A percentile compares a stretch with the other conserved stretches of the same genome.
These are phyloP conservation scores for Heliconius nattereri DNA, from an alignment of 1,140 invertebrate genomes.

Conservation along the genomic window DNA sequence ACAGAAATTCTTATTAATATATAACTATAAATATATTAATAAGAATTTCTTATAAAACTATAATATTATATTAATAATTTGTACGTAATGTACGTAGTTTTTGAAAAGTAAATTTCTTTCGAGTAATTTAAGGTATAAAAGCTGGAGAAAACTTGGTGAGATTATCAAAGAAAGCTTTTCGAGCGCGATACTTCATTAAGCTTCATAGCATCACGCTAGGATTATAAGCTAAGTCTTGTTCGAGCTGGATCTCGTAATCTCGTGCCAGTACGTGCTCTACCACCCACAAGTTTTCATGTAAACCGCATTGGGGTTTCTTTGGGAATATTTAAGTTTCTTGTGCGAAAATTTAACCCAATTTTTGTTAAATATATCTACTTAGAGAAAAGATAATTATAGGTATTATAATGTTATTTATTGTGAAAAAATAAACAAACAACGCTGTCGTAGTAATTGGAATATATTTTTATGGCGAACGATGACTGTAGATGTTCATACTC, in stretches of 20 bases:
- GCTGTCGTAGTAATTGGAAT: too few relatives aligned
- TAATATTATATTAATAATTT: neutral
- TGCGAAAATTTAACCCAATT: neutral
- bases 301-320: neutral
- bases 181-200: slow-evolving; percentile 21
- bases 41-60: too few relatives aligned
- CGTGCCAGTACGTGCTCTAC: slow-evolving; percentile 18
- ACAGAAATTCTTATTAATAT: too few relatives aligned
- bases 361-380: neutral
- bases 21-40: too few relatives aligned
- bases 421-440: too few relatives aligned
- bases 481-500: too few relatives aligned
- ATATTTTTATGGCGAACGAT: too few relatives aligned
- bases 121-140: neutral
- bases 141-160: neutral
- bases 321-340: slow-evolving; percentile 4
- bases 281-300: slow-evolving; percentile 5
- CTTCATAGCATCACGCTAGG: slow-evolving; percentile 26
- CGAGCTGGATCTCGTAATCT: slow-evolving; percentile 25
- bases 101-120: neutral
- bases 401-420: too few relatives aligned
- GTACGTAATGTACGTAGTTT: neutral
- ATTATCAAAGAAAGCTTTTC: slow-evolving; percentile 13
- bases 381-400: too few relatives aligned
- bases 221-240: slow-evolving; percentile 11